Evolutionary conservation across 2,797 vertebrate species (phyloP), one percentile per base, ranked within the genome.

Genomic region (Siniperca undulata): DNA sequence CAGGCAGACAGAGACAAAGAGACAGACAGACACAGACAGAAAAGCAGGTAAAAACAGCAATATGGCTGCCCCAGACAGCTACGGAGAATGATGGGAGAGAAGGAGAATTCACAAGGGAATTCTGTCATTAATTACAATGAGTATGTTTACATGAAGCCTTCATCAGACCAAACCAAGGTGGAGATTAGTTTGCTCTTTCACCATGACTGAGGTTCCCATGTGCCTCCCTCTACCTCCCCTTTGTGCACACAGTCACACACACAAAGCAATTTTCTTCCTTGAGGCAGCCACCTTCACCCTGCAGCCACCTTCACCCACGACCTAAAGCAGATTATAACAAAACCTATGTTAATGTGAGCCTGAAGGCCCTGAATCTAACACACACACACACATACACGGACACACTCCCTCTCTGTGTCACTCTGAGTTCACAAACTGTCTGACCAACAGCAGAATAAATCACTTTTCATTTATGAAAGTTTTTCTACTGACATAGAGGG

Each of bases 121-220:
- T 77, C 46, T 71, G 76, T 84, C 86, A 92, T 90, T 93, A 89
- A 91, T 92, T 87, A 89, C 61, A 87, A 62, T 71, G 55, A 81
- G 80, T 67, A 20, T 92, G 86, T 93, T 91, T 90, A 88, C 74
- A 78, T 66, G 78, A 50, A 66, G 64, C 42, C 82, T 70, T 87
- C 87, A 86, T 89, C 84, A 81, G 85, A 82, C 66, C 66, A 77
- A 88, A 84, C 78, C 59, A 73, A 58, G 61, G 58, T 81, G 84
- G 76, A 90, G 87, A 88, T 75, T 85, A 81, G 80, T 89, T 85
- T 88, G 82, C 68, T 87, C 89, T 90, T 79, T 89, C 82, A 87
- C 68, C 71, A 74, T 83, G 82, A 89, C 83, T 81, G 81, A 89
- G 30, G 62, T 78, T 83, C 70, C 71, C 64, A 62, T 82, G 72